A percentile compares a stretch with the other conserved stretches of the same genome.
Conservation (phyloP, 2,113 vertebrate species). For the Bubo blakistoni region DNA sequence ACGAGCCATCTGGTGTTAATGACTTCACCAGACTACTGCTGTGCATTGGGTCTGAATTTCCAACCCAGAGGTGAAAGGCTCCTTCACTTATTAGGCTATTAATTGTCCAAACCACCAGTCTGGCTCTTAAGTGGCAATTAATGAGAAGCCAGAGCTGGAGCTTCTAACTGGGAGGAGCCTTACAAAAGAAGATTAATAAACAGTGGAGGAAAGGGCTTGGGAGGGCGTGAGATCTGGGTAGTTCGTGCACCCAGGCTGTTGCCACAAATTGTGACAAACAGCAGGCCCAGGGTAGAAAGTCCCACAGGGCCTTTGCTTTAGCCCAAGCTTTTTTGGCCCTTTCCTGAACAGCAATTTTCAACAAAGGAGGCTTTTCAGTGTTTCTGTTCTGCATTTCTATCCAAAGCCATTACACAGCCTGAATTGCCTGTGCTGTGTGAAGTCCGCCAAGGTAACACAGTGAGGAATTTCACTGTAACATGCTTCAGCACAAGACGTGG, state of each 20-base stretch:
- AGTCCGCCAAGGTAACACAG: not conserved
- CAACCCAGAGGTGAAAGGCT: not conserved
- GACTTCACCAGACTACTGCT: not conserved
- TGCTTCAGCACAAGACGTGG: not conserved
- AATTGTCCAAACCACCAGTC: not conserved
- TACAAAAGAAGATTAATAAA: not conserved
- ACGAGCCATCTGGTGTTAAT: not conserved
- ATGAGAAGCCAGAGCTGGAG: not conserved
- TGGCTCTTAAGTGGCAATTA: not conserved
- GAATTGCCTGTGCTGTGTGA: not conserved
- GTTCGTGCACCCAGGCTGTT: not conserved
- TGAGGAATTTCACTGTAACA: not conserved
- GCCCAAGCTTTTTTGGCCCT: not conserved
- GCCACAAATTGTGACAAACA: not conserved
- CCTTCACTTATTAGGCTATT: not conserved
- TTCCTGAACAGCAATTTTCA: not conserved
- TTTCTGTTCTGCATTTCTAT: not conserved
- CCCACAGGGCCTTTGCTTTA: not conserved
- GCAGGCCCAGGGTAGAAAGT: not conserved
- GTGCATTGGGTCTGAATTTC: not conserved
- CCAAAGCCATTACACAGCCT: not conserved
- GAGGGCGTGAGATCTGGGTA: not conserved
- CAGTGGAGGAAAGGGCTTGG: not conserved
- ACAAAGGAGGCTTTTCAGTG: not conserved
- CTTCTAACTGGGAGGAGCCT: not conserved